Evolutionary conservation across 2,797 vertebrate genomes (phyloP).

Genomic region (Dendrocincla tyrannina): DNA sequence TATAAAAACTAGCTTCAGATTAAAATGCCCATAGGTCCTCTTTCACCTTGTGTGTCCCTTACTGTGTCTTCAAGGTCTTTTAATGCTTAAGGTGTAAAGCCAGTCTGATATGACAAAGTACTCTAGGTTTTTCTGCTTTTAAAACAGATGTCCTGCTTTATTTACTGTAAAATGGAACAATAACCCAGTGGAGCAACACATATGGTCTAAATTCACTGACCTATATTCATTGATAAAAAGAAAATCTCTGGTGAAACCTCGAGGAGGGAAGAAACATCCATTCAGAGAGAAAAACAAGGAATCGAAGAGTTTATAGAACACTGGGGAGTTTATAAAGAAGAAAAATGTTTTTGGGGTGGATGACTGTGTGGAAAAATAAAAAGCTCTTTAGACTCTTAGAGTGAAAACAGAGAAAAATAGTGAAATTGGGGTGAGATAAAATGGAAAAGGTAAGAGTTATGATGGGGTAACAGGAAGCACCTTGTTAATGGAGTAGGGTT

Average conservation of each 20-base stretch:
- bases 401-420: background rate
- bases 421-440: background rate
- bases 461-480: background rate
- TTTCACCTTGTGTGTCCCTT: background rate
- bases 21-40: background rate
- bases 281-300: background rate
- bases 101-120: background rate
- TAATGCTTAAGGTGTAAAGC: constrained; percentile 15
- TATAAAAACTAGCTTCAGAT: constrained; percentile 11
- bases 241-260: constrained; percentile 3
- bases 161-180: constrained; percentile 56
- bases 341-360: background rate
- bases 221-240: constrained; percentile 11
- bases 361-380: background rate
- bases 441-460: background rate
- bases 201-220: constrained; percentile 45
- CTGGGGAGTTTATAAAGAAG: background rate
- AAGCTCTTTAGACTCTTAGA: background rate
- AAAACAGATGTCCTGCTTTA: constrained; percentile 55
- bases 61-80: constrained; percentile 30
- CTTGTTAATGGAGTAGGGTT: background rate
- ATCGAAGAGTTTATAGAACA: background rate
- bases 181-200: constrained; percentile 30
- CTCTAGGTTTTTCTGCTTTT: constrained; percentile 35
- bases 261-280: background rate